Evolutionary conservation across 2,797 vertebrate genomes (phyloP).

Genomic region (Anniella stebbinsi): DNA sequence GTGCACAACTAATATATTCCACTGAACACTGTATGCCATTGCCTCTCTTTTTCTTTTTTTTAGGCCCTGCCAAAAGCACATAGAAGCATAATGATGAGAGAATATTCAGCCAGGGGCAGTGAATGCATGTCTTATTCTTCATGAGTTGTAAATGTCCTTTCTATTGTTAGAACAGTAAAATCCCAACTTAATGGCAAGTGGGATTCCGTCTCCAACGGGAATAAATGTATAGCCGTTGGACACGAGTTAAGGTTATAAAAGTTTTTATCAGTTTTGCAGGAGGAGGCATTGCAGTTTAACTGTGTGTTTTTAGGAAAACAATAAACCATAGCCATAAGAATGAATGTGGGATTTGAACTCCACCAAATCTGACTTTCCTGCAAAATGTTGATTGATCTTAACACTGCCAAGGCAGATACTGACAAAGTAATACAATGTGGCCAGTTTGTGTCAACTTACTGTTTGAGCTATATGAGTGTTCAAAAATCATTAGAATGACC

Average conservation of each 20-base stretch:
- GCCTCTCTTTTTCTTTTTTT: slow-evolving; percentile 10
- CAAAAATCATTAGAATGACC: not conserved
- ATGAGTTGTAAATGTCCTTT: slow-evolving; percentile 6
- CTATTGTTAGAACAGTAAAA: slow-evolving; percentile 33
- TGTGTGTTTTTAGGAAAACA: not conserved
- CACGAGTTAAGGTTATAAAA: not conserved
- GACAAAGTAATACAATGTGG: not conserved
- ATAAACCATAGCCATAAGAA: not conserved
- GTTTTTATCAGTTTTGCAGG: not conserved
- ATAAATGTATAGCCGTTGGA: not conserved
- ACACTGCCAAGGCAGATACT: not conserved
- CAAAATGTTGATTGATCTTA: not conserved
- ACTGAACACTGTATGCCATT: slow-evolving; percentile 38
- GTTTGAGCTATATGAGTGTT: not conserved
- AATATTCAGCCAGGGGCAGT: slow-evolving; percentile 8
- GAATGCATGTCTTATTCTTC: not conserved
- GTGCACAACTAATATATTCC: slow-evolving; percentile 53
- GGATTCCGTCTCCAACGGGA: slow-evolving; percentile 37
- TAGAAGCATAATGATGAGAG: slow-evolving; percentile 27
- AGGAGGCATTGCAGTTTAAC: not conserved
- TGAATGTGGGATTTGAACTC: slow-evolving; percentile 1
- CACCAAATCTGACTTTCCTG: not conserved
- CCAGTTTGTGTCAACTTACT: not conserved
- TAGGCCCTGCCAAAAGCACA: slow-evolving; percentile 56
- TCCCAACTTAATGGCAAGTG: not conserved